A percentile compares a stretch with the other conserved stretches of the same genome.
Evolutionary conservation across 53 echinoderm and acorn worm genomes (phyloP).

Genomic region (Astropecten irregularis): DNA sequence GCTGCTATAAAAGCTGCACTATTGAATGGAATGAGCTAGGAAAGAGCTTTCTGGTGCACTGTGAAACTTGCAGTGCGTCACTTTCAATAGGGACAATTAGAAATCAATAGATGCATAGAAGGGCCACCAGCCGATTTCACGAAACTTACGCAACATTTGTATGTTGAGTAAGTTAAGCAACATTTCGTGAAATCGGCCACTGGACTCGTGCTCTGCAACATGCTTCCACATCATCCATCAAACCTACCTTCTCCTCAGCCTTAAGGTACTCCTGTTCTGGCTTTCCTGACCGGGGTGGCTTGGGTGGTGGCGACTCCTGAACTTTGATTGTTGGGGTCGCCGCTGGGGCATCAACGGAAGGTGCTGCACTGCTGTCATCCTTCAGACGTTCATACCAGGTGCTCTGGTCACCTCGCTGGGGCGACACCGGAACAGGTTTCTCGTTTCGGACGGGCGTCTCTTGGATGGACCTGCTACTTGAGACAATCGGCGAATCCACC

Average conservation of each 20-base stretch:
- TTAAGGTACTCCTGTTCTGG: neutral
- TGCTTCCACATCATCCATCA: too few relatives aligned
- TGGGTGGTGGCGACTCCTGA: constrained; percentile 25
- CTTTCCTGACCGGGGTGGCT: constrained; percentile 19
- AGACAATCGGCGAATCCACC: constrained; percentile 14
- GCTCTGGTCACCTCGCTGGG: neutral
- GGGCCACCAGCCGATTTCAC: too few relatives aligned
- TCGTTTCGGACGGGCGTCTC: neutral
- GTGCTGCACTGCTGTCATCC: constrained; percentile 1
- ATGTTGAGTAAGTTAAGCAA: too few relatives aligned
- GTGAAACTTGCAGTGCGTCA: too few relatives aligned
- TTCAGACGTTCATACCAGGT: constrained; percentile 48
- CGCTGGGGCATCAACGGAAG: constrained; percentile 1
- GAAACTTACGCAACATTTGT: too few relatives aligned
- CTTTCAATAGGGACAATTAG: too few relatives aligned
- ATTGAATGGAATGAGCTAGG: too few relatives aligned
- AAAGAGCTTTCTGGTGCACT: too few relatives aligned
- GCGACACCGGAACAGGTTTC: neutral
- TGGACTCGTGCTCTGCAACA: too few relatives aligned
- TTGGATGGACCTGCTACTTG: neutral
- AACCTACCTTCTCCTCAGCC: neutral
- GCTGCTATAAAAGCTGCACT: too few relatives aligned
- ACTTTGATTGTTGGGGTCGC: neutral
- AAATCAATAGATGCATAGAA: too few relatives aligned
- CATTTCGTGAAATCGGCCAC: too few relatives aligned